Conservation (phyloP, 2,113 vertebrate species). For the Alligator sinensis region DNA sequence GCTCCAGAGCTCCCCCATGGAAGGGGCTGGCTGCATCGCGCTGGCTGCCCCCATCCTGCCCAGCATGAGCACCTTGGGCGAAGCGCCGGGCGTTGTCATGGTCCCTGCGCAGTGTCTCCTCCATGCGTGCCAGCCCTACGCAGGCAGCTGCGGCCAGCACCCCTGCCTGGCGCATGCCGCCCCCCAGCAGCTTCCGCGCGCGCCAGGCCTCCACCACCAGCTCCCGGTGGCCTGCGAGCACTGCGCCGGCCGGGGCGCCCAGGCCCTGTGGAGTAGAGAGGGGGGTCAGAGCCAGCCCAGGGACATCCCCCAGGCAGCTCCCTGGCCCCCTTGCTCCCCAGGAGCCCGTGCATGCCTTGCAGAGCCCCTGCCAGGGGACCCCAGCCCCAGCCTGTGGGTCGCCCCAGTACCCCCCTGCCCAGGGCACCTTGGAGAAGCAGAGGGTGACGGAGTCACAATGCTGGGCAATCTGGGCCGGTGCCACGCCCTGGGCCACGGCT, state of each 20-base stretch:
- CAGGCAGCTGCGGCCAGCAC: constrained; percentile 85
- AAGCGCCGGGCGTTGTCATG: constrained; percentile 82
- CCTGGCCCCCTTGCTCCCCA: background rate
- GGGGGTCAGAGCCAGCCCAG: rapidly evolving
- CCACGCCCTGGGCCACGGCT: constrained; percentile 76
- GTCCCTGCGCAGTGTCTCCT: constrained; percentile 78
- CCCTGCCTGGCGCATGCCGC: constrained; percentile 85
- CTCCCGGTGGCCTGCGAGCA: constrained; percentile 81
- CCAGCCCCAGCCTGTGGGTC: too few species aligned
- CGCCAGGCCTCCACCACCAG: constrained; percentile 80
- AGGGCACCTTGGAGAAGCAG: constrained; percentile 89
- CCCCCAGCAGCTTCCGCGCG: constrained; percentile 83
- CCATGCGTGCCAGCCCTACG: constrained; percentile 76
- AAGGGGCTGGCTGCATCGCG: too few species aligned
- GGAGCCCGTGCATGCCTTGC: too few species aligned
- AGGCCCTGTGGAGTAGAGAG: constrained; percentile 77
- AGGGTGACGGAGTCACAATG: constrained; percentile 87
- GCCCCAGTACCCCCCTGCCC: rapidly evolving
- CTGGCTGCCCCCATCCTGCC: too few species aligned
- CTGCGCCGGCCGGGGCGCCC: constrained; percentile 80
- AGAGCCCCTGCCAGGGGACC: rapidly evolving
- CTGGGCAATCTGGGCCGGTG: constrained; percentile 80
- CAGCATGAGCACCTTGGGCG: constrained; percentile 77
- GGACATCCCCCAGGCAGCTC: too few species aligned
- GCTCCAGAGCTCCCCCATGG: too few species aligned